Base-by-base conservation (phyloP, 2,113 vertebrate species). In the Hippocampus abdominalis region DNA sequence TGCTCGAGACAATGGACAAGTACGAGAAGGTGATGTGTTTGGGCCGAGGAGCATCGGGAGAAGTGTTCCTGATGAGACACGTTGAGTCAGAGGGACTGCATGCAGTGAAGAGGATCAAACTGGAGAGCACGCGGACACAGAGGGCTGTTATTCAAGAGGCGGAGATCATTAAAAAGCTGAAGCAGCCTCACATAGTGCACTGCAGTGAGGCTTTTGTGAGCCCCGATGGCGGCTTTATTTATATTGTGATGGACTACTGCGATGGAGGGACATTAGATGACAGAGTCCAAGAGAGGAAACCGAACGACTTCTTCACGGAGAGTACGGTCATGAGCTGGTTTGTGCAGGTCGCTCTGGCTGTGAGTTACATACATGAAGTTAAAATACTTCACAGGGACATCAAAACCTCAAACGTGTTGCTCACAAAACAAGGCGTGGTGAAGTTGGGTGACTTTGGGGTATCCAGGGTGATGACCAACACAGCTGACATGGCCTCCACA, bases 381-480 rank as follows among this genome's bases (percentile, higher is more conserved):
- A 93, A 87, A 73, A 91, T 94, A 73, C 86, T 93, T 2, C 93
- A 94, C 84, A 86, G 93, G 71, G 93, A 94, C 76, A 92, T 94
- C 76, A 94, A 94, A 69, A 87, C 93, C 6, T 93, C 92, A 16
- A 94, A 94, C 63, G 88, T 94, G 2, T 89, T 94, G 60, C 84
- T 94, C 10, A 93, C 92, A 9, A 93, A 90, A 68, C 81, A 73
- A 62, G 88, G 88, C 1, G 44, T 89, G 66, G 85, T 94, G n/a
- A 93, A 93, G 64, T 78, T 94, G 16, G 93, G 92, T 3, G 94
- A 94, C 83, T 94, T 94, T 80, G 92, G 94, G 39, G 93, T 94
- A 70, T 93, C 93, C 23, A 93, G 84, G 80, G 76, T 92, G 42
- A 89, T 94, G 92, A 89, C 66, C 4, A 79, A 78, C 80, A 94